Conservation (phyloP, 1,140 invertebrate genomes). For the Myzus persicae region DNA sequence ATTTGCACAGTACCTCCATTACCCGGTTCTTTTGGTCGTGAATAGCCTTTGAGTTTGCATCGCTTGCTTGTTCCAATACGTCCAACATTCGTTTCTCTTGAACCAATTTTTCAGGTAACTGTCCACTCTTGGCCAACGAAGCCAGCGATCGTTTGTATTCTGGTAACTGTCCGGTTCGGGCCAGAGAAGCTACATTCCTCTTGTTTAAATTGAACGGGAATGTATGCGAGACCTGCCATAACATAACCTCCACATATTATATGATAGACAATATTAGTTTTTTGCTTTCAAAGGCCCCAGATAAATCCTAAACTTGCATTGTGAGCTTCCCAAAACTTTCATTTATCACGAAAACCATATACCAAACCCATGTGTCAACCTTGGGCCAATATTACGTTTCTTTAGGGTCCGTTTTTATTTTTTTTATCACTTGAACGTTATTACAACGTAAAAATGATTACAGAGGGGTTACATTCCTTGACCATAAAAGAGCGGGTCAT, state of each 20-base stretch:
- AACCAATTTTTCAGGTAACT: constrained; percentile 58
- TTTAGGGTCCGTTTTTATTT: neutral
- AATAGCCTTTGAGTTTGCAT: constrained; percentile 36
- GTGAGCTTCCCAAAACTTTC: neutral
- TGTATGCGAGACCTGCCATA: neutral
- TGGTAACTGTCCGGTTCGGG: constrained; percentile 59
- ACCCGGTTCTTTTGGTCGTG: constrained; percentile 44
- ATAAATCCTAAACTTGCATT: neutral
- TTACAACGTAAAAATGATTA: neutral
- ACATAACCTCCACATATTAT: neutral
- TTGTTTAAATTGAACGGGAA: constrained; percentile 56
- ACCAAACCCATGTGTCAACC: neutral
- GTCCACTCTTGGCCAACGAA: constrained; percentile 59
- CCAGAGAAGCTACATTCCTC: constrained; percentile 61
- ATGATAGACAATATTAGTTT: neutral
- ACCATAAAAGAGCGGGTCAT: neutral
- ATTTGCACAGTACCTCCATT: neutral
- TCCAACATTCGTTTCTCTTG: constrained; percentile 62
- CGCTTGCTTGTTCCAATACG: constrained; percentile 52
- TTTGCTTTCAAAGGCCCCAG: neutral
- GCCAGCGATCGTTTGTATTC: constrained; percentile 60
- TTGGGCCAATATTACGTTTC: neutral
- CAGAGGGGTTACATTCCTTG: neutral
- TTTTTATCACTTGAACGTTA: neutral
- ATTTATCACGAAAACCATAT: constrained; percentile 44